These are phyloP conservation scores for Timema podura DNA, from an alignment of 2,888 invertebrate genomes.

Conservation along the genomic window DNA sequence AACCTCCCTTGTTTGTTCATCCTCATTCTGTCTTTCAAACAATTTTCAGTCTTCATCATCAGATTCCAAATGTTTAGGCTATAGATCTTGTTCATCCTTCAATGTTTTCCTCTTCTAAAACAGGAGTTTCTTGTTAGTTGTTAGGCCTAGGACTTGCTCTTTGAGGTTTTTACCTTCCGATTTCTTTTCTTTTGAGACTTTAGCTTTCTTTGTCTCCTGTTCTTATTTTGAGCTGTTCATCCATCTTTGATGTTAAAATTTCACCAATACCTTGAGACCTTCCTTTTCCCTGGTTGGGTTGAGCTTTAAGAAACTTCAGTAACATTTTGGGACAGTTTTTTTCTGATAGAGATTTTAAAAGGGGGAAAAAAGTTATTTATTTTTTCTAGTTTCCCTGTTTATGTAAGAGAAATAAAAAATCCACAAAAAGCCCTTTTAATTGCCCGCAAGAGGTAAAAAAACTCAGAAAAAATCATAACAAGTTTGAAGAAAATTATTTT, in stretches of 20 bases:
- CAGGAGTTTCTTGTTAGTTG: too few relatives aligned
- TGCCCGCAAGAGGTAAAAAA: not conserved
- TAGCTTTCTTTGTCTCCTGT: not conserved
- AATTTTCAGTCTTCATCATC: too few relatives aligned
- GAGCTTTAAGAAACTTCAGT: not conserved
- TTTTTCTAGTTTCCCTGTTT: not conserved
- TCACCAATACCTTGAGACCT: not conserved
- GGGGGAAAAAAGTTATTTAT: not conserved
- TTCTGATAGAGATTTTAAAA: not conserved
- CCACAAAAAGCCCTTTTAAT: not conserved
- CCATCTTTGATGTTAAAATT: not conserved
- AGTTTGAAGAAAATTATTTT: too few relatives aligned
- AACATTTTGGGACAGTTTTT: not conserved
- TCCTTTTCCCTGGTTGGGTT: not conserved
- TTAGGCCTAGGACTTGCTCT: too few relatives aligned
- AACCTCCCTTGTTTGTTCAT: not conserved
- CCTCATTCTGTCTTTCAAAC: too few relatives aligned
- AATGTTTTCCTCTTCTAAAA: too few relatives aligned
- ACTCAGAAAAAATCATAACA: too few relatives aligned
- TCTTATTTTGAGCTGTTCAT: not conserved
- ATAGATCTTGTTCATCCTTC: too few relatives aligned
- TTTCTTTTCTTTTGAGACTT: not conserved
- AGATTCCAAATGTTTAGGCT: too few relatives aligned
- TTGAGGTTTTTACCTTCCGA: not conserved
- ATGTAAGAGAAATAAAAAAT: not conserved